Evolutionary conservation across 2,888 invertebrate species (phyloP).

Genomic region (Acleris cristana): DNA sequence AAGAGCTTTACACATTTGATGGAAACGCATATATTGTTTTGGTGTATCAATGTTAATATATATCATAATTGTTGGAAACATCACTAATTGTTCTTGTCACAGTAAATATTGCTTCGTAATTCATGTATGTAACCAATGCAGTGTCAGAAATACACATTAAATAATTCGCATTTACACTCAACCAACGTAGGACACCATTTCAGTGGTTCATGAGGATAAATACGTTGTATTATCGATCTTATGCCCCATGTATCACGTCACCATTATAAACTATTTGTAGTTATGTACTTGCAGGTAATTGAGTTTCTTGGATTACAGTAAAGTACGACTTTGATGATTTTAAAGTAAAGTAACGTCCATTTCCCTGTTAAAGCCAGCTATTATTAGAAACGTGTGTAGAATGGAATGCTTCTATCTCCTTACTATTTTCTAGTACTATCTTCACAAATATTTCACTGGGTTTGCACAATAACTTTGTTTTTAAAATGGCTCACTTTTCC

Average conservation of each 20-base stretch:
- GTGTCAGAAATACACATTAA: constrained; percentile 5
- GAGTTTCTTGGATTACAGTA: constrained; percentile 53
- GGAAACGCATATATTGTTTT: constrained; percentile 55
- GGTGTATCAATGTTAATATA: constrained; percentile 55
- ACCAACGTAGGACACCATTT: neutral
- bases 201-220: constrained; percentile 8
- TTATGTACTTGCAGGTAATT: constrained; percentile 56
- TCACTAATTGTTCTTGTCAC: constrained; percentile 17
- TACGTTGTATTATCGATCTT: constrained; percentile 24
- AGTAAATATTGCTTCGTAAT: constrained; percentile 26
- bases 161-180: neutral
- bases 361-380: constrained; percentile 84
- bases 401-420: constrained; percentile 83
- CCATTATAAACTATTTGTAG: constrained; percentile 53
- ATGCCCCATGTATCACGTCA: constrained; percentile 42
- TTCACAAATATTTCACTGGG: constrained; percentile 81
- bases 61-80: constrained; percentile 36
- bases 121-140: constrained; percentile 20
- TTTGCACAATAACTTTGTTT: constrained; percentile 80
- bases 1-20: constrained; percentile 64
- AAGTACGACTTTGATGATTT: constrained; percentile 60
- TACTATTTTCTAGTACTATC: constrained; percentile 76
- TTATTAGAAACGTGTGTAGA: constrained; percentile 79
- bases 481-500: constrained; percentile 84
- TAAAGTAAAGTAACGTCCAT: constrained; percentile 73